These are phyloP conservation scores for Cyanistes caeruleus DNA, from an alignment of 2,113 vertebrate species.

Conservation along the genomic window DNA sequence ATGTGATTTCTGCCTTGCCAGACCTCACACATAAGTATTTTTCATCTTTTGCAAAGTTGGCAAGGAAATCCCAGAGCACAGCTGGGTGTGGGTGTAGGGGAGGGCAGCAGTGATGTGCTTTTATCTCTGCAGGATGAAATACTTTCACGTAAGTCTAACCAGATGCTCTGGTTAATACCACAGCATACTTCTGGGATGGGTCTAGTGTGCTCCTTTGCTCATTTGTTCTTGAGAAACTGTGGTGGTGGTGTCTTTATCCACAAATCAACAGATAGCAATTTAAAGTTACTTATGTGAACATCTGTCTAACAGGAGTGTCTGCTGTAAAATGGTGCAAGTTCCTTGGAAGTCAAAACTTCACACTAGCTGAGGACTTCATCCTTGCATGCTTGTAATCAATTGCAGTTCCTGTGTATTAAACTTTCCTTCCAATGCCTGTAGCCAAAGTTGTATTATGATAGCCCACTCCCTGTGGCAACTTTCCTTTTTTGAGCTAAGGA, in stretches of 20 bases:
- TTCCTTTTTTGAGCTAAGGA: background rate
- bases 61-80: background rate
- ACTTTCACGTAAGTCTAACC: background rate
- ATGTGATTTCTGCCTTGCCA: background rate
- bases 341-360: conserved; percentile 2
- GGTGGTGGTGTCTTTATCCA: background rate
- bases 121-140: background rate
- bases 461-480: background rate
- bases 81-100: background rate
- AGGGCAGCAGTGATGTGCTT: background rate
- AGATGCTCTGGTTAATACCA: background rate
- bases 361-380: background rate
- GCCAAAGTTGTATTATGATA: background rate
- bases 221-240: background rate
- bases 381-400: background rate
- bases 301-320: background rate
- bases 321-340: background rate
- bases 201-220: background rate
- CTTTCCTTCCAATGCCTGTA: background rate
- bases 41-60: background rate
- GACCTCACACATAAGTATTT: background rate
- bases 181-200: background rate
- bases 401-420: background rate
- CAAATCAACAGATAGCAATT: background rate
- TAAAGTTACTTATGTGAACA: background rate